These are phyloP conservation scores for Brachyalestes nurse DNA, from an alignment of 2,797 vertebrate species.

Conservation along the genomic window DNA sequence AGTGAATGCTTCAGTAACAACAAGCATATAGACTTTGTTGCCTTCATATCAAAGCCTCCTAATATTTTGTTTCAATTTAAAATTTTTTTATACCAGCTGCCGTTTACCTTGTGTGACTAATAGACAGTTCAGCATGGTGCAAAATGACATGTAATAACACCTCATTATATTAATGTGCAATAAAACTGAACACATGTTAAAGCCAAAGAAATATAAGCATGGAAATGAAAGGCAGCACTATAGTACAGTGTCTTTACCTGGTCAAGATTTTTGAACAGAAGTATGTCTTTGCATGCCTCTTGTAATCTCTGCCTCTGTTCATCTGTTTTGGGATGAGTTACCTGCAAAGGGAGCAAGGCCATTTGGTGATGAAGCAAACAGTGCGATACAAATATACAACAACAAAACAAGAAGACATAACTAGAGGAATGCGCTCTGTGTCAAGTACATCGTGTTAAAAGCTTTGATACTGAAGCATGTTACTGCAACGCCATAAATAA, in stretches of 20 bases:
- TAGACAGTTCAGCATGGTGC: background rate
- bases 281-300: slow-evolving; percentile 96
- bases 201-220: background rate
- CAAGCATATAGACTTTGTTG: background rate
- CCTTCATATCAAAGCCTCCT: background rate
- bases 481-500: background rate
- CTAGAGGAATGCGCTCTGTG: background rate
- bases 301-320: slow-evolving; percentile 97
- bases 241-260: slow-evolving; percentile 80
- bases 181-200: no score
- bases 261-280: slow-evolving; percentile 97
- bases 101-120: no score
- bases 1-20: background rate
- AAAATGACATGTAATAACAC: background rate
- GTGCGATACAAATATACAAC: background rate
- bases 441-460: background rate
- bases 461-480: background rate
- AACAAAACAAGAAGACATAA: background rate
- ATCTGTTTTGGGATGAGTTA: slow-evolving; percentile 97
- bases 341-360: slow-evolving; percentile 73
- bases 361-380: background rate
- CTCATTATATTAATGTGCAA: background rate
- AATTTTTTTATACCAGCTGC: no score
- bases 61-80: no score
- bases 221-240: background rate